Conservation (phyloP, 2,113 vertebrate species). For the Macquaria ambigua region DNA sequence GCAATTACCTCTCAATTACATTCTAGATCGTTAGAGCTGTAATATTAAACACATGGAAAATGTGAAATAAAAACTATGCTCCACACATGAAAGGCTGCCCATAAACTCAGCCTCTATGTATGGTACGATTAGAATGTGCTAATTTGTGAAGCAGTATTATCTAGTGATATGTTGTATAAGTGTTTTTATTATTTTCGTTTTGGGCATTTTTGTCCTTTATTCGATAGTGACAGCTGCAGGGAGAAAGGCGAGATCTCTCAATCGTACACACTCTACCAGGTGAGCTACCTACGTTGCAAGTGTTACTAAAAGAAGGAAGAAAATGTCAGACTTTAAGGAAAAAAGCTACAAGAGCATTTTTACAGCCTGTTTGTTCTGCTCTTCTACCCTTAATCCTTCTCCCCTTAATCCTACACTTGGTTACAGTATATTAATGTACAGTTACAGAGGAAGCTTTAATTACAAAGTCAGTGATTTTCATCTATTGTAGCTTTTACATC, state of each 20-base stretch:
- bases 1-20: conserved; percentile 77
- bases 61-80: conserved; percentile 66
- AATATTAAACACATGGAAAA: conserved; percentile 76
- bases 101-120: conserved; percentile 39
- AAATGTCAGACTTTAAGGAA: conserved; percentile 4
- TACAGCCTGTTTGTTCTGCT: conserved; percentile 36
- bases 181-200: not conserved
- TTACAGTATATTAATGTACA: conserved; percentile 18
- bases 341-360: conserved; percentile 24
- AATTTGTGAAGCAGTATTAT: conserved; percentile 40
- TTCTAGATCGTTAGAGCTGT: conserved; percentile 68
- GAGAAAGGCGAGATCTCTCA: no score
- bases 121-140: conserved; percentile 51
- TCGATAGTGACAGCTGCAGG: no score
- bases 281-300: no score
- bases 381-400: conserved; percentile 38
- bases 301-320: conserved; percentile 17
- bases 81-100: conserved; percentile 58
- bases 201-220: no score
- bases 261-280: no score
- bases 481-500: not conserved
- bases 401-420: conserved; percentile 28
- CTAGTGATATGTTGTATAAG: conserved; percentile 1
- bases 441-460: conserved; percentile 18
- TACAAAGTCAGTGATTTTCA: conserved; percentile 11